Evolutionary conservation across 2,113 vertebrate genomes (phyloP).

Genomic region (Maccullochella peelii): DNA sequence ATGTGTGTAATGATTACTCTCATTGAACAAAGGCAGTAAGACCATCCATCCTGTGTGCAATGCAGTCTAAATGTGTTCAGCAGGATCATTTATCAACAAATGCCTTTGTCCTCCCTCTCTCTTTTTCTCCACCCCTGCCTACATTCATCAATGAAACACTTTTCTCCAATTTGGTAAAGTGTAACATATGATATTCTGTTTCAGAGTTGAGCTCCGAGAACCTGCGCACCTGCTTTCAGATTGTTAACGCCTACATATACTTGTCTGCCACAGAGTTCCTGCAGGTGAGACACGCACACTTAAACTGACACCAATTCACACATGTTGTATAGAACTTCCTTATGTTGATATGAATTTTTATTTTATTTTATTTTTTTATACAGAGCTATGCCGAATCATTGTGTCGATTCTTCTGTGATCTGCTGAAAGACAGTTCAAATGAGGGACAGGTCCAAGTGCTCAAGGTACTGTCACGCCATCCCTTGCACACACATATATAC

Average conservation of each 20-base stretch:
- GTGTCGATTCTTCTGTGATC: conserved; percentile 92
- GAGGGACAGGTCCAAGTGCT: conserved; percentile 97
- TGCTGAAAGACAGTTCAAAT: conserved; percentile 93
- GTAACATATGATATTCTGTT: conserved; percentile 72
- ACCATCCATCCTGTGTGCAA: background rate
- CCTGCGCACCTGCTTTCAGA: conserved; percentile 95
- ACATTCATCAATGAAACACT: background rate
- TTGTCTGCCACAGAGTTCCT: conserved; percentile 94
- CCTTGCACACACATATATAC: background rate
- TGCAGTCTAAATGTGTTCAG: background rate
- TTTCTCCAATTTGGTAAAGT: conserved; percentile 30
- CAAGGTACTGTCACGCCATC: conserved; percentile 85
- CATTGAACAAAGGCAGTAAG: background rate
- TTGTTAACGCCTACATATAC: conserved; percentile 95
- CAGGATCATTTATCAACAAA: background rate
- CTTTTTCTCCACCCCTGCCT: background rate
- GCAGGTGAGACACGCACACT: conserved; percentile 85
- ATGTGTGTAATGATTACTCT: background rate
- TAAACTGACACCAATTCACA: background rate
- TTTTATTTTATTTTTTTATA: background rate
- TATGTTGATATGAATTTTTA: background rate
- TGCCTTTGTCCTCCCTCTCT: background rate
- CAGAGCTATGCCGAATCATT: conserved; percentile 92
- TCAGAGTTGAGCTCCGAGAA: conserved; percentile 96
- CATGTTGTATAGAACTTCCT: background rate